These are phyloP conservation scores for Diadromus collaris DNA, from an alignment of 2,888 invertebrate species.

Conservation along the genomic window DNA sequence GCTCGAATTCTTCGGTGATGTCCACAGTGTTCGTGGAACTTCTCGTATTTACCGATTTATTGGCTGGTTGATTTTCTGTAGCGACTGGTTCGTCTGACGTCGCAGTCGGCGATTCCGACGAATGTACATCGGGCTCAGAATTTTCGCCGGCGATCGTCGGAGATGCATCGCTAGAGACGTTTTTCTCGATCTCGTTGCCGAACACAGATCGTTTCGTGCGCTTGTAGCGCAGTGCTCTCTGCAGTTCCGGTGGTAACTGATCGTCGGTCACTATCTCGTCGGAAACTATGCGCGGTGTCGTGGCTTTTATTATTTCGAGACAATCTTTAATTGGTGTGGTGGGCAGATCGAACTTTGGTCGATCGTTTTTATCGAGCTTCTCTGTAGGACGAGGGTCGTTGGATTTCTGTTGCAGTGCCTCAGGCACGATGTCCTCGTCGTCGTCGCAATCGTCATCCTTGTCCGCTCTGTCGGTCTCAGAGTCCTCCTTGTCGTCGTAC, in stretches of 20 bases:
- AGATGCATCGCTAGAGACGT: neutral
- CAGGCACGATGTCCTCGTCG: slow-evolving; percentile 68
- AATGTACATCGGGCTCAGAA: neutral
- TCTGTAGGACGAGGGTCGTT: slow-evolving; percentile 63
- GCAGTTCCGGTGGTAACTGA: slow-evolving; percentile 69
- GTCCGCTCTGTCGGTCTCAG: slow-evolving; percentile 17
- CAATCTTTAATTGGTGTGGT: slow-evolving; percentile 23
- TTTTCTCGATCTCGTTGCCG: slow-evolving; percentile 13
- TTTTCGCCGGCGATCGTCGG: neutral
- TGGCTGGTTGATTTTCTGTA: neutral
- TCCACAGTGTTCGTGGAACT: slow-evolving; percentile 34
- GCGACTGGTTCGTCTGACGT: slow-evolving; percentile 1
- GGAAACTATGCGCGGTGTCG: slow-evolving; percentile 72
- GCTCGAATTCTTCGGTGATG: slow-evolving; percentile 65
- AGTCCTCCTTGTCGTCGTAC: slow-evolving; percentile 49
- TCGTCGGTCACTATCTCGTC: slow-evolving; percentile 71
- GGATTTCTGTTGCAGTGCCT: slow-evolving; percentile 58
- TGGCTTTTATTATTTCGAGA: slow-evolving; percentile 34
- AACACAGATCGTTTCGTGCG: slow-evolving; percentile 24
- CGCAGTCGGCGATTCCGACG: neutral
- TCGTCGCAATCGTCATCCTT: slow-evolving; percentile 42
- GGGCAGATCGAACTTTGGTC: neutral
- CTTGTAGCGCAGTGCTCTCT: slow-evolving; percentile 63
- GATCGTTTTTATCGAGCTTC: slow-evolving; percentile 57
- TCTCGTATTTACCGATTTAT: neutral